Percentiles rank a stretch among this genome's conserved stretches.
phyloP scores from a whole-genome alignment of 2,113 vertebrate species.

The Colaptes auratus region DNA sequence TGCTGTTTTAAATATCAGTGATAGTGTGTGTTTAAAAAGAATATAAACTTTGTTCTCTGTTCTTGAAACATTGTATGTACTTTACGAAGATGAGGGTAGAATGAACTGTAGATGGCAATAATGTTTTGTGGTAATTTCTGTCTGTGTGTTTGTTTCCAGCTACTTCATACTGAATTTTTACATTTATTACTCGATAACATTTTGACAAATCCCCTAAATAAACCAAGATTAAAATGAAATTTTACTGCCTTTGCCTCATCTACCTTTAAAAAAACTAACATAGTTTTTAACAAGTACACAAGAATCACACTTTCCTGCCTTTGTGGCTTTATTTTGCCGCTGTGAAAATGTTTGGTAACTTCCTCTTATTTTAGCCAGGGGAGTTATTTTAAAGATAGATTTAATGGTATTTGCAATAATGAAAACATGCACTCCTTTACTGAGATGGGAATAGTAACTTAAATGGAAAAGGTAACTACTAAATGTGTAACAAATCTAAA shows the following conservation, averaged over 20 bases:
- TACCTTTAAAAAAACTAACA: not conserved
- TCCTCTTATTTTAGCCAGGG: not conserved
- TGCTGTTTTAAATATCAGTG: constrained; percentile 20
- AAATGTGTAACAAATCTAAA: not conserved
- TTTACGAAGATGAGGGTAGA: not conserved
- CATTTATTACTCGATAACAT: not conserved
- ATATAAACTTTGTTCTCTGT: constrained; percentile 43
- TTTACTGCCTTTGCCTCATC: not conserved
- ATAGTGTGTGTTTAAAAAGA: constrained; percentile 1
- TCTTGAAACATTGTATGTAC: not conserved
- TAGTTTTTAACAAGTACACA: not conserved
- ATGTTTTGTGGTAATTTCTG: constrained; percentile 35
- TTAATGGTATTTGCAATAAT: not conserved
- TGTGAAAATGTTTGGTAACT: not conserved
- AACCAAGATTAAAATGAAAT: not conserved
- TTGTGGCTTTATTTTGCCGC: not conserved
- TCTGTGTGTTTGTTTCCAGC: constrained; percentile 46
- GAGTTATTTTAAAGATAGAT: not conserved
- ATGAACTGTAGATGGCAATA: constrained; percentile 20
- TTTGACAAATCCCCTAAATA: constrained; percentile 10
- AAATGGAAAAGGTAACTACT: not conserved
- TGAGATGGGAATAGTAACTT: not conserved
- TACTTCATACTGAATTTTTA: not conserved
- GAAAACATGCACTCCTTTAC: not conserved
- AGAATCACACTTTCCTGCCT: not conserved